Conservation (phyloP, 30 jellyfish, hydroid and myxozoan species). For the Pseudorhiza aurosa region DNA sequence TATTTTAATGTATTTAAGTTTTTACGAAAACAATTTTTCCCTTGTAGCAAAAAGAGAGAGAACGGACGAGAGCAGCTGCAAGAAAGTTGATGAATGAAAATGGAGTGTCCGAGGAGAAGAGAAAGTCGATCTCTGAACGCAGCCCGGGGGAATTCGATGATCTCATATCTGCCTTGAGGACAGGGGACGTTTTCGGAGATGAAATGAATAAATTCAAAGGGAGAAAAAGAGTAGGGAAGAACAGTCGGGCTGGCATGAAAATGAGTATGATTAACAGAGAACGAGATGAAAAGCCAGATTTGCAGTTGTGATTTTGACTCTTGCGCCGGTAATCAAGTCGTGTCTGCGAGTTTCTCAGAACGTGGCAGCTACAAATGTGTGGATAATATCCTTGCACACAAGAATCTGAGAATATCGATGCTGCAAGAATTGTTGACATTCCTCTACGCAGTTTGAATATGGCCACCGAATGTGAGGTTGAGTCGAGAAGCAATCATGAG, state of each 20-base stretch:
- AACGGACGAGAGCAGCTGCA: constrained; percentile 87
- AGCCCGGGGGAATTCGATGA: constrained; percentile 99
- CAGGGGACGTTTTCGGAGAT: constrained; percentile 97
- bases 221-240: constrained; percentile 82
- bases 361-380: too few relatives aligned
- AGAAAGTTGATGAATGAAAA: constrained; percentile 77
- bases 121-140: constrained; percentile 90
- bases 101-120: constrained; percentile 74
- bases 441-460: too few relatives aligned
- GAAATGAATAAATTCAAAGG: constrained; percentile 90
- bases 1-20: too few relatives aligned
- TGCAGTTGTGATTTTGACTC: constrained; percentile 54
- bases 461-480: too few relatives aligned
- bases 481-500: too few relatives aligned
- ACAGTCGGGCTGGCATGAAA: constrained; percentile 63
- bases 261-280: constrained; percentile 65
- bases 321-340: too few relatives aligned
- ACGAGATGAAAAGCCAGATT: constrained; percentile 69
- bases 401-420: too few relatives aligned
- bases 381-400: too few relatives aligned
- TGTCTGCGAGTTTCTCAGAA: too few relatives aligned
- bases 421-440: too few relatives aligned
- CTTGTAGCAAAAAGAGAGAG: constrained; percentile 86
- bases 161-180: constrained; percentile 88
- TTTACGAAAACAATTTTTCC: background rate